phyloP scores from a whole-genome alignment of 1,140 invertebrate genomes.

The Armadillidium nasatum region DNA sequence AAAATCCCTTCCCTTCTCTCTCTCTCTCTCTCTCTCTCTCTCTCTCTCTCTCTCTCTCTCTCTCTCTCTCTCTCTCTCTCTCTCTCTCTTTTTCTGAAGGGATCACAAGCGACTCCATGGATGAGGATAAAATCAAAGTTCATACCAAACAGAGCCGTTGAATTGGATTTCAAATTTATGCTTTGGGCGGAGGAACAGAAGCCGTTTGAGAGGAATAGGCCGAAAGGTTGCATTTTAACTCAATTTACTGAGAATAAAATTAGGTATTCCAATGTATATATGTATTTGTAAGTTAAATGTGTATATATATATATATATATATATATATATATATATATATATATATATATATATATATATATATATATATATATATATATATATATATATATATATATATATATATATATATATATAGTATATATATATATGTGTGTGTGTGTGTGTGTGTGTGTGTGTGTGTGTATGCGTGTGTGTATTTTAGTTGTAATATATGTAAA shows the following conservation, averaged over 20 bases:
- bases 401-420: not conserved
- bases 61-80: conserved; percentile 18
- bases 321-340: not conserved
- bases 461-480: too few species aligned
- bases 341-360: conserved; percentile 15
- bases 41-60: conserved; percentile 1
- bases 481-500: too few species aligned
- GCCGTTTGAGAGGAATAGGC: too few species aligned
- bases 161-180: not conserved
- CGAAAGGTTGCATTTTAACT: too few species aligned
- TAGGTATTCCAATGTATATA: too few species aligned
- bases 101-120: conserved; percentile 14
- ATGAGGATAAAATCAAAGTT: conserved; percentile 3
- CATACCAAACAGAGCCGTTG: not conserved
- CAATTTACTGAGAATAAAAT: too few species aligned
- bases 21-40: not conserved
- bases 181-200: not conserved
- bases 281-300: not conserved
- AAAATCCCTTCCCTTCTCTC: not conserved
- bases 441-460: not conserved
- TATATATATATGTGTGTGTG: not conserved
- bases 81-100: not conserved
- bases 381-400: conserved; percentile 2
- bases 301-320: not conserved
- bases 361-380: conserved; percentile 7